Percentiles rank a stretch among this genome's conserved stretches.
phyloP scores from a whole-genome alignment of 2,888 invertebrate genomes.

The Serripes groenlandicus region DNA sequence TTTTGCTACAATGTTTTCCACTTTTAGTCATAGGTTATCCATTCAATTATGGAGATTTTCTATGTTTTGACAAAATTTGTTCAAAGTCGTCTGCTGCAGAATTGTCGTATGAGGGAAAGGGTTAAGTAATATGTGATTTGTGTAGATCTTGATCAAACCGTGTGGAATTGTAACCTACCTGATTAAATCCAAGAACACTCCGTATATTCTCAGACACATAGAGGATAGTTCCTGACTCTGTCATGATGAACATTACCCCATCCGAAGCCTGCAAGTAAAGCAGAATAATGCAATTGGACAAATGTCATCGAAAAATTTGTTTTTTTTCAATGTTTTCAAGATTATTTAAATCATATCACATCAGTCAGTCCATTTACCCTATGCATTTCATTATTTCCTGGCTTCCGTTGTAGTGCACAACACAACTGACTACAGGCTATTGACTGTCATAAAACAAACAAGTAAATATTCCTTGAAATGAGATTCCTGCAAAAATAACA shows the following conservation, averaged over 20 bases:
- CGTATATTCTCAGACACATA: conserved; percentile 94
- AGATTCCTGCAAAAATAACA: no score
- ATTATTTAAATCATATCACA: no score
- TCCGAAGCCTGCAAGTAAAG: conserved; percentile 89
- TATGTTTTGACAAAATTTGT: neutral
- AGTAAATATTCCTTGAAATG: no score
- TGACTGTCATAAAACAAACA: no score
- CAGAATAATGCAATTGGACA: no score
- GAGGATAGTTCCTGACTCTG: conserved; percentile 93
- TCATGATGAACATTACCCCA: conserved; percentile 93
- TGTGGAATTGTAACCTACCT: conserved; percentile 88
- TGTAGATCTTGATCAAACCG: neutral
- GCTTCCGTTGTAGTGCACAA: no score
- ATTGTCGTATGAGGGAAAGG: neutral
- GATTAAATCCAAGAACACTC: conserved; percentile 94
- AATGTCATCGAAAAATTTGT: no score
- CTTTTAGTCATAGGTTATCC: neutral
- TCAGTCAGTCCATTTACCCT: no score
- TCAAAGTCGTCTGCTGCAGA: neutral
- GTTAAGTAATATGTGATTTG: neutral
- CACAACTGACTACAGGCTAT: no score
- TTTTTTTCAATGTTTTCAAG: no score
- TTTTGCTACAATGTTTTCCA: neutral
- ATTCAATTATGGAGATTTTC: neutral
- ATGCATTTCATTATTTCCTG: no score